These are phyloP conservation scores for Indicator indicator DNA, from an alignment of 2,113 vertebrate species.

Conservation along the genomic window DNA sequence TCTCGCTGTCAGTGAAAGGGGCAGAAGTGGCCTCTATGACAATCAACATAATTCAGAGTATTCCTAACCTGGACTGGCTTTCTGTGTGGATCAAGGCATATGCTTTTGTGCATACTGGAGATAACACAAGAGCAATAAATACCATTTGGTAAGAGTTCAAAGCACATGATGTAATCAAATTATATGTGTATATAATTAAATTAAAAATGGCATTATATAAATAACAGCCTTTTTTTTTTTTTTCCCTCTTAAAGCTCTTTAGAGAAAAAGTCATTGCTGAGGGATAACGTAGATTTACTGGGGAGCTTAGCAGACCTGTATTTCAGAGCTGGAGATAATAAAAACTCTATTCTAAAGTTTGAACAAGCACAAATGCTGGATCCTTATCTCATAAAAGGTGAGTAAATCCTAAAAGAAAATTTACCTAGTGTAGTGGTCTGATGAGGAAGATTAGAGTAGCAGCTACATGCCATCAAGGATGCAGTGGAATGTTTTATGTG, in stretches of 20 bases:
- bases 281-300: conserved; percentile 95
- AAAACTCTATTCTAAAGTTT: conserved; percentile 96
- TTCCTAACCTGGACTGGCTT: conserved; percentile 97
- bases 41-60: conserved; percentile 95
- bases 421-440: not conserved
- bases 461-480: not conserved
- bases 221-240: not conserved
- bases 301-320: conserved; percentile 96
- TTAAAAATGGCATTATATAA: not conserved
- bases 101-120: conserved; percentile 93
- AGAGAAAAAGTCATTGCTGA: conserved; percentile 95
- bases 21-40: conserved; percentile 98
- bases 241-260: conserved; percentile 83
- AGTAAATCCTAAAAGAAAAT: not conserved
- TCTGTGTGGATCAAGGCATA: conserved; percentile 99
- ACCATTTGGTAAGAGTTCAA: conserved; percentile 90
- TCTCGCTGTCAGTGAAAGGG: conserved; percentile 96
- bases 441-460: not conserved
- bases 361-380: conserved; percentile 98
- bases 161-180: not conserved
- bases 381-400: conserved; percentile 97
- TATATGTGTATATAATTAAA: not conserved
- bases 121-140: conserved; percentile 96
- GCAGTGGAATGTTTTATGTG: not conserved
- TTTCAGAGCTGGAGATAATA: conserved; percentile 95